Evolutionary conservation across 2,888 invertebrate species (phyloP).

Genomic region (Troglohyphantes excavatus): DNA sequence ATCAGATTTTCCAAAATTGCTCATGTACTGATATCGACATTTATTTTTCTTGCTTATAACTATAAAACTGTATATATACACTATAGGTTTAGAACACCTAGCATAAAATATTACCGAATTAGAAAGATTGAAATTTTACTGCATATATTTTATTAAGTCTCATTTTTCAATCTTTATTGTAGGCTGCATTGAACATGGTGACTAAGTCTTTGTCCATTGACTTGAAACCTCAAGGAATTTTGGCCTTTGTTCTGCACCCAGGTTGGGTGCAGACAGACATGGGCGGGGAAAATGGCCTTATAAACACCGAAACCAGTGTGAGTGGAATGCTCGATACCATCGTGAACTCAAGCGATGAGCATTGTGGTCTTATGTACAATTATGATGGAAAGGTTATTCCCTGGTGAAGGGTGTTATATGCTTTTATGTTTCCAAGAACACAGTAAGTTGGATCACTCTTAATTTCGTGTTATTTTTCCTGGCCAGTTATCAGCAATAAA

Average conservation of each 20-base stretch:
- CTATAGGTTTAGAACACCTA: too few species aligned
- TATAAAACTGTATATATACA: too few species aligned
- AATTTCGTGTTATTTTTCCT: too few species aligned
- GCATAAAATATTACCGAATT: background rate
- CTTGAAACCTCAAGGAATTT: conserved; percentile 88
- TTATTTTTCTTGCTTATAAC: too few species aligned
- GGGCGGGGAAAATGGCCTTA: conserved; percentile 91
- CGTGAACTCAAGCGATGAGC: conserved; percentile 85
- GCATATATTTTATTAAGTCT: too few species aligned
- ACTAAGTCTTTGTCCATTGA: conserved; percentile 93
- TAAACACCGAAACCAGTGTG: conserved; percentile 88
- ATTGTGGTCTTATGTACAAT: conserved; percentile 90
- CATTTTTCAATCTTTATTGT: conserved; percentile 81
- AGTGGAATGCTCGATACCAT: conserved; percentile 87
- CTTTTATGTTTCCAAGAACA: too few species aligned
- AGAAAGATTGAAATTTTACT: background rate
- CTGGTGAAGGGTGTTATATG: conserved; percentile 87
- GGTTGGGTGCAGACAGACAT: conserved; percentile 96
- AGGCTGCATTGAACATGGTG: conserved; percentile 93
- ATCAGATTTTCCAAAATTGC: too few species aligned
- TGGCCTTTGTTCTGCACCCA: conserved; percentile 90
- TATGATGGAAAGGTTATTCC: conserved; percentile 89
- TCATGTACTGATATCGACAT: too few species aligned
- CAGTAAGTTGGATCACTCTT: too few species aligned
- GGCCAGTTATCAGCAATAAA: too few species aligned